Evolutionary conservation across 2,113 vertebrate species (phyloP).

Genomic region (Labeo catla): DNA sequence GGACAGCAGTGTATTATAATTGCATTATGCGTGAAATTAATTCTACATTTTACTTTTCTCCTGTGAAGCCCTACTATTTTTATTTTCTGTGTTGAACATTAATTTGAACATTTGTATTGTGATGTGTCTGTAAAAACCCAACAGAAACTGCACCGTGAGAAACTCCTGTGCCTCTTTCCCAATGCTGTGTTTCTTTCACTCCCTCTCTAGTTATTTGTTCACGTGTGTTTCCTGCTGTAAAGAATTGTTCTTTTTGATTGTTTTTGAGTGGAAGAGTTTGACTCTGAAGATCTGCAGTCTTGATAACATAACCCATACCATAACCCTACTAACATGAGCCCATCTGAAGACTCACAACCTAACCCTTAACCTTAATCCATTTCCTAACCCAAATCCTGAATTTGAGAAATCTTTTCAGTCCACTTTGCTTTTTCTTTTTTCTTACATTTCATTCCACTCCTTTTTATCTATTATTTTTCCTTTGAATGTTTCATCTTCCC

Average conservation of each 20-base stretch:
- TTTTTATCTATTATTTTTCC: slow-evolving; percentile 42
- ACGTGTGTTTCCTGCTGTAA: background rate
- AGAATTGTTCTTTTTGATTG: background rate
- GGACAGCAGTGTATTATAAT: background rate
- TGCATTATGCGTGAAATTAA: background rate
- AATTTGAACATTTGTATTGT: background rate
- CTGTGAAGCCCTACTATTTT: background rate
- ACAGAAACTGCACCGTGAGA: background rate
- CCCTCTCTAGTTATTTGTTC: background rate
- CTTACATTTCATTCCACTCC: slow-evolving; percentile 9
- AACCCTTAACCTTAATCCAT: slow-evolving; percentile 45
- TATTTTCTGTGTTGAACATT: background rate
- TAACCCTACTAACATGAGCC: slow-evolving; percentile 46
- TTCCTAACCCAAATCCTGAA: slow-evolving; percentile 41
- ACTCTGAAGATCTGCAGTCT: slow-evolving; percentile 47
- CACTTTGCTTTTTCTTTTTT: slow-evolving; percentile 24
- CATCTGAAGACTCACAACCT: slow-evolving; percentile 52
- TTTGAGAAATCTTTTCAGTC: background rate
- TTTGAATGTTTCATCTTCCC: slow-evolving; percentile 53
- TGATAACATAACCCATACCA: slow-evolving; percentile 20
- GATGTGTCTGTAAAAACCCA: background rate
- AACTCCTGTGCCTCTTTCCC: background rate
- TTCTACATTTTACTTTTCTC: background rate
- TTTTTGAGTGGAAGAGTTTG: background rate
- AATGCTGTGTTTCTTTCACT: background rate